A percentile compares a stretch with the other conserved stretches of the same genome.
phyloP scores from a whole-genome alignment of 2,797 vertebrate species.

The Argentina silus region DNA sequence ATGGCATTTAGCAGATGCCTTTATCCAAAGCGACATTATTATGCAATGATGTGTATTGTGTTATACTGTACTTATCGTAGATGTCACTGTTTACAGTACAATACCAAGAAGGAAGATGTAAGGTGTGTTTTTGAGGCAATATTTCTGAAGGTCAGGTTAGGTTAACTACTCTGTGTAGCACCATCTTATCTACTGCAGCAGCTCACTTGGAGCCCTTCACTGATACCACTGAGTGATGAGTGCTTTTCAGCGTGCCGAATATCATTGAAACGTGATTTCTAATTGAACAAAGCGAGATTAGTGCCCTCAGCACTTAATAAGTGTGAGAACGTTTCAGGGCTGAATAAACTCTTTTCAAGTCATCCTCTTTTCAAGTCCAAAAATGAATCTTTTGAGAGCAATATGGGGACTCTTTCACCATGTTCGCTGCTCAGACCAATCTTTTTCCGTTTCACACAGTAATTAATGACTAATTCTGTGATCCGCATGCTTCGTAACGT shows the following conservation, averaged over 20 bases:
- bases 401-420: slow-evolving; percentile 20
- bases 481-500: slow-evolving; percentile 41
- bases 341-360: slow-evolving; percentile 50
- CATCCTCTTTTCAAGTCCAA: slow-evolving; percentile 32
- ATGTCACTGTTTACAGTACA: not conserved
- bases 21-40: not conserved
- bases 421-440: slow-evolving; percentile 39
- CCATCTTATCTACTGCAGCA: slow-evolving; percentile 1
- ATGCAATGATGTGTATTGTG: not conserved
- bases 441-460: slow-evolving; percentile 49
- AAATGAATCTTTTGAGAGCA: slow-evolving; percentile 43
- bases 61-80: not conserved
- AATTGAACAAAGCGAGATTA: slow-evolving; percentile 60
- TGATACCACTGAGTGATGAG: slow-evolving; percentile 6
- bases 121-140: not conserved
- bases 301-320: slow-evolving; percentile 51
- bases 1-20: too few species aligned
- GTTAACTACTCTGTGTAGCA: not conserved
- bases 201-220: slow-evolving; percentile 12
- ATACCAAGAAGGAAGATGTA: slow-evolving; percentile 9
- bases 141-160: not conserved
- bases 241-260: slow-evolving; percentile 20
- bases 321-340: slow-evolving; percentile 52
- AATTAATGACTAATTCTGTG: slow-evolving; percentile 54
- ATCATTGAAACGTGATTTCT: slow-evolving; percentile 37